Percentiles rank a stretch among this genome's conserved stretches.
Conservation (phyloP, 2,797 vertebrate genomes). For the Eospalax fontanierii region DNA sequence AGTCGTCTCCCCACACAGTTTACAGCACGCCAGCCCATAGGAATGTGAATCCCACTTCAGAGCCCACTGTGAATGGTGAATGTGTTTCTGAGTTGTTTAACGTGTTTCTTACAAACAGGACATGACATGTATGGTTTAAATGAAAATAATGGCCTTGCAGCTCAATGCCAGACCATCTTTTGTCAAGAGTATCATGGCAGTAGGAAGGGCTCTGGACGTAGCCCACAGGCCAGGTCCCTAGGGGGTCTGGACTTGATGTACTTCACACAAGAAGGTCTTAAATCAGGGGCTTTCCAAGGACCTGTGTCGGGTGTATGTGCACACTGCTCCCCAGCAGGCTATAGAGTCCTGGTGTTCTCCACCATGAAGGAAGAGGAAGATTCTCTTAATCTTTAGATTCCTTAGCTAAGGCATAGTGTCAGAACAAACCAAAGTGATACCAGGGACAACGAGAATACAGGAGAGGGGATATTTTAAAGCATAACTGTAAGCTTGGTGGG, state of each 20-base stretch:
- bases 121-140: conserved; percentile 88
- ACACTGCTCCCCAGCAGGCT: not conserved
- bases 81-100: conserved; percentile 87
- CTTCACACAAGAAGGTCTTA: conserved; percentile 82
- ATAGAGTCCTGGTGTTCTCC: not conserved
- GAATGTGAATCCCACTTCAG: conserved; percentile 83
- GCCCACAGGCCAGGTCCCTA: conserved; percentile 70
- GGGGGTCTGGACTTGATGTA: conserved; percentile 77
- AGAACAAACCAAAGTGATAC: conserved; percentile 40
- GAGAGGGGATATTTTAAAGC: not conserved
- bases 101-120: conserved; percentile 86
- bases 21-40: conserved; percentile 79
- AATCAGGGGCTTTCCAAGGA: conserved; percentile 79
- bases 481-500: conserved; percentile 1
- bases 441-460: not conserved
- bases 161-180: conserved; percentile 82
- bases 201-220: conserved; percentile 70
- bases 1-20: conserved; percentile 65
- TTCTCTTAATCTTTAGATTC: conserved; percentile 29
- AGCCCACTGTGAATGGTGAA: conserved; percentile 79
- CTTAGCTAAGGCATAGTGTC: conserved; percentile 32
- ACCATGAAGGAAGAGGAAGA: conserved; percentile 21
- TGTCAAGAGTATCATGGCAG: conserved; percentile 82
- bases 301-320: not conserved
- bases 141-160: conserved; percentile 83